These are phyloP conservation scores for Gymnoscelis rufifasciata DNA, from an alignment of 2,888 invertebrate species.

Conservation along the genomic window DNA sequence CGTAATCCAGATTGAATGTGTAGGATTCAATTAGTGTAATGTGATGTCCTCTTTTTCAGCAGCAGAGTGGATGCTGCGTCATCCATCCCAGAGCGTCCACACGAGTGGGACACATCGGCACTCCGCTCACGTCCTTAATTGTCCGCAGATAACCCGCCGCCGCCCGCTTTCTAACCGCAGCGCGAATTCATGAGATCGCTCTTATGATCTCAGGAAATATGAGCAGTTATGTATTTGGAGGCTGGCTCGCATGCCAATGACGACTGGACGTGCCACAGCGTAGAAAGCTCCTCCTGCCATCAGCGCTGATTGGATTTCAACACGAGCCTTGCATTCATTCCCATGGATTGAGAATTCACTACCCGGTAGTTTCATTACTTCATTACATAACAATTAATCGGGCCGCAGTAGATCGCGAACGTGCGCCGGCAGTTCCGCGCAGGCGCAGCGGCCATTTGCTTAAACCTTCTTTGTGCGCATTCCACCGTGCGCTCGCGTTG, in stretches of 20 bases:
- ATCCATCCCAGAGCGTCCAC: constrained; percentile 21
- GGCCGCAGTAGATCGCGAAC: neutral
- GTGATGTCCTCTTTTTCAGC: no score
- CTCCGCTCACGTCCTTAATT: constrained; percentile 60
- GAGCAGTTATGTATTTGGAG: neutral
- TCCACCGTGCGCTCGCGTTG: constrained; percentile 1
- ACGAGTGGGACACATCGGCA: constrained; percentile 23
- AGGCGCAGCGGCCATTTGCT: neutral
- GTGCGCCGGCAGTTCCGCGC: neutral
- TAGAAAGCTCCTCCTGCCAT: no score
- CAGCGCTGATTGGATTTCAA: no score
- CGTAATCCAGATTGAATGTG: no score
- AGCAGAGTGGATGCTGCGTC: no score
- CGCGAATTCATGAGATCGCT: constrained; percentile 1
- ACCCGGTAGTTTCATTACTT: neutral
- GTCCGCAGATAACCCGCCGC: constrained; percentile 21
- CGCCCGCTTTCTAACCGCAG: constrained; percentile 6
- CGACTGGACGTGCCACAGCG: neutral
- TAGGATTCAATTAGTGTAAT: no score
- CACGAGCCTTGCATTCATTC: no score
- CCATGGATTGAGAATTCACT: no score
- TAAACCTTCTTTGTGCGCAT: constrained; percentile 3
- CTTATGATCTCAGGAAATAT: constrained; percentile 7
- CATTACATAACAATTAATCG: neutral
- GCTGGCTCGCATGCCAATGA: neutral